Conservation (phyloP, 2,113 vertebrate species). For the human (Homo sapiens) region GRCh38 chr15:73288001-73288500, state of each 20-base stretch:
- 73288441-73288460: conserved; percentile 97
- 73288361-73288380: conserved; percentile 98
- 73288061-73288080: not conserved
- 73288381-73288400: conserved; percentile 99
- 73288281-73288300: not conserved
- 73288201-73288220: not conserved
- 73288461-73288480: conserved; percentile 97
- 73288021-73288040: not conserved
- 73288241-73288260: not conserved
- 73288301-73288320: conserved; percentile 90
- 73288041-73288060: not conserved
- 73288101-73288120: not conserved
- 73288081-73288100: not conserved
- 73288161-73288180: not conserved
- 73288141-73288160: not conserved
- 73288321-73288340: conserved; percentile 95
- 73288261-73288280: not conserved
- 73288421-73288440: conserved; percentile 97
- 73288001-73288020: not conserved
- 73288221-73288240: conserved; percentile 28
- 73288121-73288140: not conserved
- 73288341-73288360: conserved; percentile 99
- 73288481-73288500: conserved; percentile 97
- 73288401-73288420: conserved; percentile 98
- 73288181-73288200: not conserved